A percentile compares a stretch with the other conserved stretches of the same genome.
These are phyloP conservation scores for Aporophyla nigra DNA, from an alignment of 2,888 invertebrate species.

Conservation along the genomic window DNA sequence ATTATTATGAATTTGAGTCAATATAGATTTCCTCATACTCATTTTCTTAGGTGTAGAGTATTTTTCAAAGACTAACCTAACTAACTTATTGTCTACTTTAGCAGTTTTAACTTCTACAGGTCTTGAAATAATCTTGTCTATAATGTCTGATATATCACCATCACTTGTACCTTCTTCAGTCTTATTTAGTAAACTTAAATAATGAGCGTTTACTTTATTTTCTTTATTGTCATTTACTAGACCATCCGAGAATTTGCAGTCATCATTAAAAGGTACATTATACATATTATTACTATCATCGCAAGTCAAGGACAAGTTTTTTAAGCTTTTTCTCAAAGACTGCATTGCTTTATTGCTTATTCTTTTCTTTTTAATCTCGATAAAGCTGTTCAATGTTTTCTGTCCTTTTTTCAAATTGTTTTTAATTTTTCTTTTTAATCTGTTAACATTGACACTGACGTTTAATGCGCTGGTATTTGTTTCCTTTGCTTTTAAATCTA, in stretches of 20 bases:
- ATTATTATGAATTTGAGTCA: constrained; percentile 75
- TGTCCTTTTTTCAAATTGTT: constrained; percentile 76
- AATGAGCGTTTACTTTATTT: constrained; percentile 58
- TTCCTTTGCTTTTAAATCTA: constrained; percentile 70
- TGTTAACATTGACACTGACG: constrained; percentile 83
- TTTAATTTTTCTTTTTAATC: constrained; percentile 84
- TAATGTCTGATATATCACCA: constrained; percentile 82
- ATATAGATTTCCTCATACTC: constrained; percentile 70
- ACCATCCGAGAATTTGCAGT: constrained; percentile 39
- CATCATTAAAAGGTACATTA: constrained; percentile 21
- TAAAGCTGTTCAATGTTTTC: constrained; percentile 84
- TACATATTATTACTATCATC: constrained; percentile 48
- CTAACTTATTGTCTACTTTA: constrained; percentile 80
- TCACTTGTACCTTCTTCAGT: constrained; percentile 73
- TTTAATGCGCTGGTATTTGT: constrained; percentile 78
- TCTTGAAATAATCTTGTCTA: constrained; percentile 82
- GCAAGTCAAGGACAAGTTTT: constrained; percentile 71
- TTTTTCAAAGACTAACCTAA: constrained; percentile 81
- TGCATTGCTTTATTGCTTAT: constrained; percentile 70
- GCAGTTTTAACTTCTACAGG: constrained; percentile 77
- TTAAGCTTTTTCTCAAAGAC: constrained; percentile 75
- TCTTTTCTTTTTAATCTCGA: constrained; percentile 80
- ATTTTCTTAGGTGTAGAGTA: constrained; percentile 77
- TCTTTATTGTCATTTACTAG: constrained; percentile 67
- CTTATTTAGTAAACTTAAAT: constrained; percentile 76